phyloP scores from a whole-genome alignment of 1,140 invertebrate genomes.

The Caenorhabditis tropicalis region DNA sequence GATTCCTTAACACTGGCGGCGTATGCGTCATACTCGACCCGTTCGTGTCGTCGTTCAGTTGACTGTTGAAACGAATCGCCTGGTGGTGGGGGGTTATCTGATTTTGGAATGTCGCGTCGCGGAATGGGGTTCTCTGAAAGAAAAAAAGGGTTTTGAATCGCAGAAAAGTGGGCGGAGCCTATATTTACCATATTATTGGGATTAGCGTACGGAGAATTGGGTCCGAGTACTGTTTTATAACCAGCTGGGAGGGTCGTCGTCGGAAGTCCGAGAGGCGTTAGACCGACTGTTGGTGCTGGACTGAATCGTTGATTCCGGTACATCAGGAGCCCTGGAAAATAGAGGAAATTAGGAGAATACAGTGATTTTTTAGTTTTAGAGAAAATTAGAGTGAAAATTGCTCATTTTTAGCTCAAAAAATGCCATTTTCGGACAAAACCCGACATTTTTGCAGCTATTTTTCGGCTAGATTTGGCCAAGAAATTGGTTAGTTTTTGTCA shows the following conservation, averaged over 20 bases:
- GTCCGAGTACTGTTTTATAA: not conserved
- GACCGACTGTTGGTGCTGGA: not conserved
- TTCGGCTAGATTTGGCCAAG: too few species aligned
- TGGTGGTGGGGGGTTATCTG: not conserved
- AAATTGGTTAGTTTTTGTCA: too few species aligned
- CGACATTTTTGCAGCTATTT: too few species aligned
- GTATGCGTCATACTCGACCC: constrained; percentile 1
- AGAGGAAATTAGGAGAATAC: too few species aligned
- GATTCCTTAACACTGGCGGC: not conserved
- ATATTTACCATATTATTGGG: not conserved
- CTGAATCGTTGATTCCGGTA: not conserved
- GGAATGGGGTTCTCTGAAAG: constrained; percentile 11
- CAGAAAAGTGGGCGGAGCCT: not conserved
- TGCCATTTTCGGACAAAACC: too few species aligned
- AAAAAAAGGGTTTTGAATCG: not conserved
- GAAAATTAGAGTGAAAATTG: too few species aligned
- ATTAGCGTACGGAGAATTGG: not conserved
- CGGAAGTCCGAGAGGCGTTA: not conserved
- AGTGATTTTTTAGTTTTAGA: not conserved
- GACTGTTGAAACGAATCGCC: not conserved
- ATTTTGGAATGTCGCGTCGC: not conserved
- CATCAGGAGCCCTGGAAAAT: not conserved
- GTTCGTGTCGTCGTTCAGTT: not conserved
- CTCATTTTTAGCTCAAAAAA: too few species aligned
- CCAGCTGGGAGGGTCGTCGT: not conserved